These are phyloP conservation scores for Channa striata DNA, from an alignment of 2,797 vertebrate genomes.

Conservation along the genomic window DNA sequence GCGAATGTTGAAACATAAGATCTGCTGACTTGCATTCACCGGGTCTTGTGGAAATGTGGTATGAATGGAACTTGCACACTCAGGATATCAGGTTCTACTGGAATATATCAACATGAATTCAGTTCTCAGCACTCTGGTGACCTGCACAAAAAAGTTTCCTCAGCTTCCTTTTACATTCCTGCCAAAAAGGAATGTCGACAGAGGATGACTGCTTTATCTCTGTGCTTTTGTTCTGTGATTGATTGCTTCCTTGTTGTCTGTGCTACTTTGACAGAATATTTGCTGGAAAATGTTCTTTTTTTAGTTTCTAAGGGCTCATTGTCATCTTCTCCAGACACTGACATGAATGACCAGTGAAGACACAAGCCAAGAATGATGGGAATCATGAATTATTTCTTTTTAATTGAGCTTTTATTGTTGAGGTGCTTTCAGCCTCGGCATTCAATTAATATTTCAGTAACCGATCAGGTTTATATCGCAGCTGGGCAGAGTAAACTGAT, in stretches of 20 bases:
- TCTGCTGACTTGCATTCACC: conserved; percentile 76
- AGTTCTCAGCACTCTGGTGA: conserved; percentile 68
- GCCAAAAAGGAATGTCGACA: conserved; percentile 33
- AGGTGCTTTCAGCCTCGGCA: conserved; percentile 43
- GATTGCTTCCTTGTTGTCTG: conserved; percentile 49
- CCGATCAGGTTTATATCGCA: conserved; percentile 52
- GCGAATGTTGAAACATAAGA: conserved; percentile 58
- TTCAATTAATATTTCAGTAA: conserved; percentile 70
- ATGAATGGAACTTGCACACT: conserved; percentile 83
- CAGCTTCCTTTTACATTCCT: conserved; percentile 50
- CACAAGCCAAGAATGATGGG: neutral
- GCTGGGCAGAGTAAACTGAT: conserved; percentile 35
- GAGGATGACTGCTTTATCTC: conserved; percentile 49
- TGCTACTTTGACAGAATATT: conserved; percentile 13
- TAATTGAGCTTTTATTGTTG: conserved; percentile 52
- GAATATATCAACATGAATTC: conserved; percentile 75
- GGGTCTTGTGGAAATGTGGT: conserved; percentile 70
- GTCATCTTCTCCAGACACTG: neutral
- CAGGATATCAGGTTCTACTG: conserved; percentile 76
- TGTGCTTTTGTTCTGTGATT: conserved; percentile 62
- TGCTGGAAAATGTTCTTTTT: neutral
- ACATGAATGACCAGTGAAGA: neutral
- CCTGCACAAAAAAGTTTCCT: conserved; percentile 61
- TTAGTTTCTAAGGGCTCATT: conserved; percentile 10
- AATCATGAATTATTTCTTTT: conserved; percentile 60